Evolutionary conservation across 1,140 invertebrate genomes (phyloP), one percentile per base, ranked within the genome.

Genomic region (Drosophila sp.): DNA sequence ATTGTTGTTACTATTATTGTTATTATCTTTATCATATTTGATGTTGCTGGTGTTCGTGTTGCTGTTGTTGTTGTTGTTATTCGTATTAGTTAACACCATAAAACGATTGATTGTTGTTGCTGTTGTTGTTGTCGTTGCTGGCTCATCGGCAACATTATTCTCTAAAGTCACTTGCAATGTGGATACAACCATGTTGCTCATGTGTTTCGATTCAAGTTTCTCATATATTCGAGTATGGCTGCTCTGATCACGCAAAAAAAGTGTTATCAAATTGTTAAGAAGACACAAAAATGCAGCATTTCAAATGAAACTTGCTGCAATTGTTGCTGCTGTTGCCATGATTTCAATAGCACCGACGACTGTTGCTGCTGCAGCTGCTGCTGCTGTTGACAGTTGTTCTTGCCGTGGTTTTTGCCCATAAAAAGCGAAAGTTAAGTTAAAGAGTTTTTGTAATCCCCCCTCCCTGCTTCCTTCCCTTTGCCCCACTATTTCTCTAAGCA

Each of bases 81-180:
- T 50, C n/a, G 11, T 70, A 32, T 8, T 76, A 50, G 23, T 55
- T 25, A 50, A 50, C 44, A 50, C 44, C 4, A 50, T 50, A 25
- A 50, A 50, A 3, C 44, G 25, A 27, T 38, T 57, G 30, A 33
- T n/a, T 32, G 58, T 33, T 50, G 62, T 32, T 58, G 65, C 1
- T 63, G 67, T 10, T 68, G 41, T 33, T 70, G 58, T 32, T 56
- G 57, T 8, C 11, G 30, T 66, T 56, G 65, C 71, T 1, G 50
- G 40, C n/a, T 56, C 64, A 23, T 44, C 44, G 0, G 66, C 54
- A 58, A 62, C 76, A 62, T 80, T 76, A 58, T 72, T 81, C 60
- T 91, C 90, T 58, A 90, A 57, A n/a, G 73, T 90, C 58, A 90
- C 87, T 32, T 79, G 76, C 73, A 91, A 47, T 29, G 90, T 91